Conservation (phyloP, 1,140 invertebrate species). For the Drosophila pandora region DNA sequence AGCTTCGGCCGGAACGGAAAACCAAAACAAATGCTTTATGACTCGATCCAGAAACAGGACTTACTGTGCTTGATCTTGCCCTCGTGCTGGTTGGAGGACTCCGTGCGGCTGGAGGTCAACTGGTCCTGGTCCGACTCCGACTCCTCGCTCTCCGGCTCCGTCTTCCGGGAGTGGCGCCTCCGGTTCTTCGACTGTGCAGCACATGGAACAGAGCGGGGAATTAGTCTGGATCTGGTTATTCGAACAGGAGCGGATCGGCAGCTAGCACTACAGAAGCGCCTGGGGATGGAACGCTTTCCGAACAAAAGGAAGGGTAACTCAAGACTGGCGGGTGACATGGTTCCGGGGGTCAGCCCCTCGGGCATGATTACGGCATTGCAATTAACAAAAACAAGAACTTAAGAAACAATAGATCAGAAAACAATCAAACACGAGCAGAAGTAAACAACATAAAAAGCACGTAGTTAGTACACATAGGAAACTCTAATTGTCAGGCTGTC, state of each 20-base stretch:
- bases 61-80: constrained; percentile 89
- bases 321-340: constrained; percentile 59
- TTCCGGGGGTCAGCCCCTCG: constrained; percentile 28
- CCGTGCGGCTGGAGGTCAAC: constrained; percentile 89
- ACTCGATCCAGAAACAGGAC: constrained; percentile 46
- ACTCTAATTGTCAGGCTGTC: constrained; percentile 49
- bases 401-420: constrained; percentile 22
- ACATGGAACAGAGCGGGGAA: constrained; percentile 70
- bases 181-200: constrained; percentile 84
- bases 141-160: constrained; percentile 89
- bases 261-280: constrained; percentile 76
- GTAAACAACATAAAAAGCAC: constrained; percentile 70
- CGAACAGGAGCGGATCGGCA: constrained; percentile 8
- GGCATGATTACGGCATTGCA: constrained; percentile 62
- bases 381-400: constrained; percentile 46
- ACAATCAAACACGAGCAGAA: constrained; percentile 48
- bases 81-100: constrained; percentile 90
- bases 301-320: constrained; percentile 40
- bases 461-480: constrained; percentile 61
- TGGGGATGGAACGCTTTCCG: constrained; percentile 58
- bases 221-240: constrained; percentile 38
- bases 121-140: constrained; percentile 91
- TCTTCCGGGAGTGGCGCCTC: constrained; percentile 86
- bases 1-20: too few relatives aligned
- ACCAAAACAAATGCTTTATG: neutral